These are phyloP conservation scores for Cynodonichthys magdalenae DNA, from an alignment of 2,797 vertebrate species.

Conservation along the genomic window DNA sequence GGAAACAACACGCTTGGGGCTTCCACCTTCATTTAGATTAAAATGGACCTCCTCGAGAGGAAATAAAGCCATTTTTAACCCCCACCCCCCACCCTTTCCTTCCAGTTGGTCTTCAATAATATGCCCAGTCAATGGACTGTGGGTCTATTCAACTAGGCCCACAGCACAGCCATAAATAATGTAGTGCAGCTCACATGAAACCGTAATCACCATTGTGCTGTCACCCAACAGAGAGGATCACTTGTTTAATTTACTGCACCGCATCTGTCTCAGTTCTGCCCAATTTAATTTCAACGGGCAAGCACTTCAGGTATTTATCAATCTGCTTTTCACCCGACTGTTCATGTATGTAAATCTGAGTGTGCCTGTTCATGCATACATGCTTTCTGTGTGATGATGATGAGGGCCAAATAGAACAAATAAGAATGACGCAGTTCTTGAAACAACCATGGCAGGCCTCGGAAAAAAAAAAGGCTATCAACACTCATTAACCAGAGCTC, in stretches of 20 bases:
- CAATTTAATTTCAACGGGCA: constrained; percentile 78
- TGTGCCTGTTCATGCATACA: not conserved
- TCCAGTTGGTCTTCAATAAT: constrained; percentile 71
- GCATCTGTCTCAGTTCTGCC: constrained; percentile 83
- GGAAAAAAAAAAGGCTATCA: constrained; percentile 60
- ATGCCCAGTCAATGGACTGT: constrained; percentile 83
- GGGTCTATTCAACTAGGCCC: constrained; percentile 80
- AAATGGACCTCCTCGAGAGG: constrained; percentile 77
- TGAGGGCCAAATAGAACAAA: constrained; percentile 48
- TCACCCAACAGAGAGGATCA: constrained; percentile 81
- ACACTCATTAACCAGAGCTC: constrained; percentile 72
- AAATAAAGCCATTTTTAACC: constrained; percentile 81
- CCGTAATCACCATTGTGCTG: constrained; percentile 83
- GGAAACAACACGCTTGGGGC: constrained; percentile 76
- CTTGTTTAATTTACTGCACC: constrained; percentile 83
- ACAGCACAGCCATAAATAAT: constrained; percentile 80
- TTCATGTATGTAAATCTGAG: constrained; percentile 48
- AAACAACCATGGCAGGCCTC: constrained; percentile 62
- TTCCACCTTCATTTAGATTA: constrained; percentile 79
- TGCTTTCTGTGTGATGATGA: constrained; percentile 24
- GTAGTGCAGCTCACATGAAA: constrained; percentile 79
- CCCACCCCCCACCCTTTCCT: constrained; percentile 45
- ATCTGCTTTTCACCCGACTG: constrained; percentile 65
- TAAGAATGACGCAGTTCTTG: constrained; percentile 50
- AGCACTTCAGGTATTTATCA: constrained; percentile 75